These are phyloP conservation scores for Limnephilus lunatus DNA, from an alignment of 2,888 invertebrate genomes.

Conservation along the genomic window DNA sequence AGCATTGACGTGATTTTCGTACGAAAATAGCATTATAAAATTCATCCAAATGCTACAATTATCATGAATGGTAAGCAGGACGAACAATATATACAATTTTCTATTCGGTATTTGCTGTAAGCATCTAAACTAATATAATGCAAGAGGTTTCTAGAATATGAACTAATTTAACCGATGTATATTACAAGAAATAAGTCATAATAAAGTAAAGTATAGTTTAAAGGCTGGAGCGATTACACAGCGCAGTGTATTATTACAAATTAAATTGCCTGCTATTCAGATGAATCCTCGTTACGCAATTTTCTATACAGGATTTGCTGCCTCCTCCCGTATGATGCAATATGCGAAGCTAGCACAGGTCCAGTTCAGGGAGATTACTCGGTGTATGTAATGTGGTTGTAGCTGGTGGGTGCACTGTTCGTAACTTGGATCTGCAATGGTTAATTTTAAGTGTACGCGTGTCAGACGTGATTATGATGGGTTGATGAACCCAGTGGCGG, in stretches of 20 bases:
- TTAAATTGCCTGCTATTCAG: constrained; percentile 5
- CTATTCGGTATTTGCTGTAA: background rate
- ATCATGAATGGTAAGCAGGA: too few relatives aligned
- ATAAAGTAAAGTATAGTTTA: constrained; percentile 11
- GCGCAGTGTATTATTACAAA: constrained; percentile 12
- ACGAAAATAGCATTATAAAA: too few relatives aligned
- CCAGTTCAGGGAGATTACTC: background rate
- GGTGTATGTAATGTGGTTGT: background rate
- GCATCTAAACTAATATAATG: background rate
- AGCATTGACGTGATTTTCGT: too few relatives aligned
- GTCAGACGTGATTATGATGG: background rate
- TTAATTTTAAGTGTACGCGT: constrained; percentile 2
- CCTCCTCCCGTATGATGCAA: background rate
- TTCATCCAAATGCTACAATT: too few relatives aligned
- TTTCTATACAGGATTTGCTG: background rate
- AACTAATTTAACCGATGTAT: background rate
- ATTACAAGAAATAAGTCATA: background rate
- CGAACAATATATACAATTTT: background rate
- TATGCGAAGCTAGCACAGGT: background rate
- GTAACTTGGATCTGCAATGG: background rate
- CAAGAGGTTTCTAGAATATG: background rate
- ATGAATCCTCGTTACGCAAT: constrained; percentile 38
- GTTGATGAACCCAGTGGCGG: background rate
- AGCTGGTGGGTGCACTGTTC: background rate
- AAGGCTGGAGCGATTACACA: background rate